Evolutionary conservation across 2,797 vertebrate genomes (phyloP), one percentile per base, ranked within the genome.

Genomic region (Periophthalmus magnuspinnatus): DNA sequence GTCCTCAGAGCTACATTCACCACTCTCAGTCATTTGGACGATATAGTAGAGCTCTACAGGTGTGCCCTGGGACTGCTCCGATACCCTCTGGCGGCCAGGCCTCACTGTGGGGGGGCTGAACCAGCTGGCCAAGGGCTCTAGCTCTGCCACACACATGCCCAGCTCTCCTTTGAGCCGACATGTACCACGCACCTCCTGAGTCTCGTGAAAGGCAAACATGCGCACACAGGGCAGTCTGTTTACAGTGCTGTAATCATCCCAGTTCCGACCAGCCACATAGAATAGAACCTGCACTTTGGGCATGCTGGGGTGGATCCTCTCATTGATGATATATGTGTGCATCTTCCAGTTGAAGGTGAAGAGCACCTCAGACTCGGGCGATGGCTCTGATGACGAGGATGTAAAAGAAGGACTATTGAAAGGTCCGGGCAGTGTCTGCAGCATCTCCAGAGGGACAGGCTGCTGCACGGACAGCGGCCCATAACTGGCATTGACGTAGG

Each of bases 381-480:
- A 79, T 34, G 91, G 87, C 54, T 19, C 79, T 6, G 91, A 74
- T 16, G 86, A 71, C 45, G 83, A 64, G 0, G 75, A 64, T 0
- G 76, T 36, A 55, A 85, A 85, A 54, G 86, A 85, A 52, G 87
- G 80, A 0, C 90, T 72, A 8, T 88, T 93, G 14, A 96, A 94
- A 0, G 90, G 77, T 73, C 79, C 91, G 0, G 95, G 89, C 59
- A 62, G 52, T 0, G 91, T 82, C 32, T 89, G 48, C 75, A 97
- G 82, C 11, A 96, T 81, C 41, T 97, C 96, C 77, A 90, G 91
- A 6, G 97, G 95, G n/a, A 99, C 90, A 0, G 88, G 80, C 56
- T 95, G 94, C 59, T 96, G 93, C 0, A 94, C 91, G 0, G 95
- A 95, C 59, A 97, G 93, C 0, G 97, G 97, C 13, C 97, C 97